Percentiles rank a stretch among this genome's conserved stretches.
Conservation (phyloP, 30 jellyfish, hydroid and myxozoan species). For the Aurelia aurita region DNA sequence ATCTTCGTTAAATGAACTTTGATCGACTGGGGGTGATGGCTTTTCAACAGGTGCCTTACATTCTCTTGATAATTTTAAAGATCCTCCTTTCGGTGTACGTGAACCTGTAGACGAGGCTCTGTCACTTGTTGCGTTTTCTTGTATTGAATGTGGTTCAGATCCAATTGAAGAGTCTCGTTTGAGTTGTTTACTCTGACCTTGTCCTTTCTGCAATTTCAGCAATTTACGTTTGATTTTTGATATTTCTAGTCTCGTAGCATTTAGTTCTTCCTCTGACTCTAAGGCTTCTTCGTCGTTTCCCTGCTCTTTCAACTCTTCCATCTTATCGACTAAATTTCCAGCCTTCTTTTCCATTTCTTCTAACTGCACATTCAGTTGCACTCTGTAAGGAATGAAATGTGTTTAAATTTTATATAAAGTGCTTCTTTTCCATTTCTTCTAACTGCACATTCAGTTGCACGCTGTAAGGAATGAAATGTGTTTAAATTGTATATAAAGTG, state of each 20-base stretch:
- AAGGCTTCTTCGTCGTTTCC: constrained; percentile 69
- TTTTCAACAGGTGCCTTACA: constrained; percentile 60
- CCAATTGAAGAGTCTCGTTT: constrained; percentile 28
- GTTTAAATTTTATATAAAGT: too few relatives aligned
- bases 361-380: constrained; percentile 25
- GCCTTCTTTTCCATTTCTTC: constrained; percentile 48
- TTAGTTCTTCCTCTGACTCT: constrained; percentile 75
- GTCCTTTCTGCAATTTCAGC: constrained; percentile 54
- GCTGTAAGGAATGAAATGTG: too few relatives aligned
- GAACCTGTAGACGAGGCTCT: constrained; percentile 68
- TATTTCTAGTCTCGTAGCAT: constrained; percentile 55
- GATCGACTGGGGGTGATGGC: constrained; percentile 79
- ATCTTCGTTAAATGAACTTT: constrained; percentile 61
- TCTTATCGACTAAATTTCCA: background rate
- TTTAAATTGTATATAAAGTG: too few relatives aligned
- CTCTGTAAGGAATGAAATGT: background rate
- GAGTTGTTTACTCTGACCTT: background rate
- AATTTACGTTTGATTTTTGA: constrained; percentile 59
- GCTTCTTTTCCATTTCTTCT: constrained; percentile 42
- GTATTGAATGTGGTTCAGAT: constrained; percentile 42
- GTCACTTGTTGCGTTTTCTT: constrained; percentile 54
- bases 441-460: constrained; percentile 20
- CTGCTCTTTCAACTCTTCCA: constrained; percentile 23
- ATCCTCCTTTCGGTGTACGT: constrained; percentile 52
- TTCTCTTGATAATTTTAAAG: constrained; percentile 60